These are phyloP conservation scores for Bujurquina vittata DNA, from an alignment of 2,113 vertebrate genomes.

Conservation along the genomic window DNA sequence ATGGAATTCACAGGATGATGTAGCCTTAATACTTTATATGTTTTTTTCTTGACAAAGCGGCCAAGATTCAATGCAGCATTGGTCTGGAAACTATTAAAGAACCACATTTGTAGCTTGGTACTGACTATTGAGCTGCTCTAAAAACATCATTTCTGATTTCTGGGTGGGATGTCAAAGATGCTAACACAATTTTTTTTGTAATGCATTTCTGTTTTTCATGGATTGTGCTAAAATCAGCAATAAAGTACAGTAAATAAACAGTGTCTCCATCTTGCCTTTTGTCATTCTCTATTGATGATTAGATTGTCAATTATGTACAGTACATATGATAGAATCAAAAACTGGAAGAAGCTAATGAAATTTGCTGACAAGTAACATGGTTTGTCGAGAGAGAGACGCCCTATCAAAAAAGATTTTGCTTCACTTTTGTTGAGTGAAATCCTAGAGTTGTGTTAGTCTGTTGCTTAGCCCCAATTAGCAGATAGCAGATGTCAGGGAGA, in stretches of 20 bases:
- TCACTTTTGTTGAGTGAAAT: neutral
- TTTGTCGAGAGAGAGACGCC: neutral
- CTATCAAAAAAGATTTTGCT: neutral
- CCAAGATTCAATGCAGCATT: slow-evolving; percentile 8
- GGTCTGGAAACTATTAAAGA: slow-evolving; percentile 16
- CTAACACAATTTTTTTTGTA: too few species aligned
- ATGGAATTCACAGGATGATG: neutral
- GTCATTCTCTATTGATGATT: neutral
- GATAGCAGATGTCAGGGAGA: neutral
- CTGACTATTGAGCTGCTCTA: too few species aligned
- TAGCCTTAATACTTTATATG: neutral
- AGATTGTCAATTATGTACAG: neutral
- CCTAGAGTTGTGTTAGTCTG: neutral
- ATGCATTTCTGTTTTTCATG: neutral
- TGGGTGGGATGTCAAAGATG: too few species aligned
- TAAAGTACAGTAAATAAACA: neutral
- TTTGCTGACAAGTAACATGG: neutral
- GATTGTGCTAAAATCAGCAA: neutral
- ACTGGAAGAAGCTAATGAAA: neutral
- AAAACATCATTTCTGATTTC: too few species aligned
- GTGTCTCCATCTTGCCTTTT: too few species aligned
- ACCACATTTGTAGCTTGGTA: too few species aligned
- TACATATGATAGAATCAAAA: neutral
- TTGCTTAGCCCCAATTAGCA: neutral
- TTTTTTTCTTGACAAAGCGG: neutral